Conservation (phyloP, 2,113 vertebrate species). For the Nasalis larvatus region DNA sequence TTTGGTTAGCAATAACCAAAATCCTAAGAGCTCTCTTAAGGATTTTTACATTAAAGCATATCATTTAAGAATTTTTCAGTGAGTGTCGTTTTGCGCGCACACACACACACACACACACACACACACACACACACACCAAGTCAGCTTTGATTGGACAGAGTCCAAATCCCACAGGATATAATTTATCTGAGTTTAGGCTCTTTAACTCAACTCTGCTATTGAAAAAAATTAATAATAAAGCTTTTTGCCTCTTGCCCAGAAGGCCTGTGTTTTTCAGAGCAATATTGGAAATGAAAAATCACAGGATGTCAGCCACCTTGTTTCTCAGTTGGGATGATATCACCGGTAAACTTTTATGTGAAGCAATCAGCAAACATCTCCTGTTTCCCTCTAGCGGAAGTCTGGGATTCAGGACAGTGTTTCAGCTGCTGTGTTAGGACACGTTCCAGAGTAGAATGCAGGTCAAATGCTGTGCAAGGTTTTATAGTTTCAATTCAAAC, state of each 20-base stretch:
- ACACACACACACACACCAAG: no score
- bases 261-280: constrained; percentile 27
- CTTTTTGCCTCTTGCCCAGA: not conserved
- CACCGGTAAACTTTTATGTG: constrained; percentile 22
- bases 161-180: constrained; percentile 30
- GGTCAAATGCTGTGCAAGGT: constrained; percentile 59
- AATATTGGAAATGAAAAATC: not conserved
- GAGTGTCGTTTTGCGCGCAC: not conserved
- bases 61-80: not conserved
- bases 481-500: constrained; percentile 55
- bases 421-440: constrained; percentile 74
- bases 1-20: not conserved
- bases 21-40: not conserved
- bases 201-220: constrained; percentile 11
- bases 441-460: constrained; percentile 25
- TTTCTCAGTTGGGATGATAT: not conserved
- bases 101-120: no score
- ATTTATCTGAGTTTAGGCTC: not conserved
- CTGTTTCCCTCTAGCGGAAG: constrained; percentile 71
- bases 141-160: constrained; percentile 1
- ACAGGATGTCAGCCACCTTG: not conserved
- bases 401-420: constrained; percentile 57
- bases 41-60: not conserved
- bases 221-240: constrained; percentile 15
- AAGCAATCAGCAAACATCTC: not conserved